Conservation (phyloP, 2,113 vertebrate genomes). For the Seriola rivoliana region DNA sequence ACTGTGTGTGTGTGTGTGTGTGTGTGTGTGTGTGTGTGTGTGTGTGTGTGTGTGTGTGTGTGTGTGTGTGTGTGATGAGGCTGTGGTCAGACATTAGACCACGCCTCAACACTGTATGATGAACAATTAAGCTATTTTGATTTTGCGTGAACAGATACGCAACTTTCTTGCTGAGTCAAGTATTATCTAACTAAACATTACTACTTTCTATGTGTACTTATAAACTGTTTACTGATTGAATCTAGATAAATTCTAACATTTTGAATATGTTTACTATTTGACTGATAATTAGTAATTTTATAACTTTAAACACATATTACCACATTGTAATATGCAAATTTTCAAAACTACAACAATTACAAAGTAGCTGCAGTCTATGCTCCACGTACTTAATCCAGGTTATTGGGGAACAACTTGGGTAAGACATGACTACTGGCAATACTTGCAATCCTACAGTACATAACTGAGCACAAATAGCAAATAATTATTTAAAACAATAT, state of each 20-base stretch:
- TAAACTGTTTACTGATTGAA: slow-evolving; percentile 72
- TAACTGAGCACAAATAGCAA: slow-evolving; percentile 80
- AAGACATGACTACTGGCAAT: slow-evolving; percentile 72
- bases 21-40: slow-evolving; percentile 42
- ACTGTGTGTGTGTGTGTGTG: slow-evolving; percentile 23
- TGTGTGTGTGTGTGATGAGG: slow-evolving; percentile 37
- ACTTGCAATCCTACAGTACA: slow-evolving; percentile 66
- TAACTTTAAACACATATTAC: slow-evolving; percentile 61
- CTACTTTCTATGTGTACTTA: slow-evolving; percentile 71
- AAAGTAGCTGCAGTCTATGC: slow-evolving; percentile 62
- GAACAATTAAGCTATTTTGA: slow-evolving; percentile 34
- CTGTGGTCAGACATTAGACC: slow-evolving; percentile 16
- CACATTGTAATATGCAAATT: slow-evolving; percentile 76
- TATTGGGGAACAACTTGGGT: slow-evolving; percentile 69
- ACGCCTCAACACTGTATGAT: slow-evolving; percentile 3
- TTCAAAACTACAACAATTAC: slow-evolving; percentile 65
- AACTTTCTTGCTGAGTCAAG: slow-evolving; percentile 62
- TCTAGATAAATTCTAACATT: slow-evolving; percentile 63
- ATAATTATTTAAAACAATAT: slow-evolving; percentile 55
- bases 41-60: slow-evolving; percentile 36
- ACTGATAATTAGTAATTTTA: slow-evolving; percentile 69
- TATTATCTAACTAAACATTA: slow-evolving; percentile 54
- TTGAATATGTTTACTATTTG: slow-evolving; percentile 72
- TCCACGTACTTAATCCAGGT: slow-evolving; percentile 52
- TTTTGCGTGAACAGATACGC: slow-evolving; percentile 51